Conservation (phyloP, 1,140 invertebrate genomes). For the Penaeus chinensis region DNA sequence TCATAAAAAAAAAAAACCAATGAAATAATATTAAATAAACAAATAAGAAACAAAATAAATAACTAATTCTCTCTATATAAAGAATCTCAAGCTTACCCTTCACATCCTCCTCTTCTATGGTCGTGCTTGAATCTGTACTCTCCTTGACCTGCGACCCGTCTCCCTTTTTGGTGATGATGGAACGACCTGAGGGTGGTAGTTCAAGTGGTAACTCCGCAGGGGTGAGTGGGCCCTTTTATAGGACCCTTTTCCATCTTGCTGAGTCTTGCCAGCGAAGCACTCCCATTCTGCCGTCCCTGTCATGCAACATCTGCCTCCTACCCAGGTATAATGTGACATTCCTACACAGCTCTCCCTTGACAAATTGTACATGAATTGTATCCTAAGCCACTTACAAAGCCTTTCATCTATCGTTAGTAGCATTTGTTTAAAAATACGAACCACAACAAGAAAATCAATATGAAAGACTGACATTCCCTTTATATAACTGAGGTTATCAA, state of each 20-base stretch:
- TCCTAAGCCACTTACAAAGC: no score
- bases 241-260: neutral
- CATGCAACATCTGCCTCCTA: neutral
- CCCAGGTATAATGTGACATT: no score
- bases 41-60: neutral
- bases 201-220: slow-evolving; percentile 53
- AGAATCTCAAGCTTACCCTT: slow-evolving; percentile 77
- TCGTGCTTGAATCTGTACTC: slow-evolving; percentile 92
- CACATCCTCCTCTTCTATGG: slow-evolving; percentile 90
- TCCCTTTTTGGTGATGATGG: slow-evolving; percentile 91
- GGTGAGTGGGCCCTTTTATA: neutral
- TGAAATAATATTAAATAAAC: slow-evolving; percentile 8
- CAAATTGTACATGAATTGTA: no score
- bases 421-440: no score
- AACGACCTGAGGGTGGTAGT: slow-evolving; percentile 74
- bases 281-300: slow-evolving; percentile 2
- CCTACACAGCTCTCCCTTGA: no score
- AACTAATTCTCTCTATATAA: slow-evolving; percentile 43
- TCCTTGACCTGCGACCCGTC: slow-evolving; percentile 95
- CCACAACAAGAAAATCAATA: no score
- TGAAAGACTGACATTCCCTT: no score
- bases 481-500: no score
- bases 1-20: neutral
- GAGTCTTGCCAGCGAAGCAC: neutral
- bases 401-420: no score